Conservation (phyloP, 2,113 vertebrate genomes). For the Lampris megalopsis region DNA sequence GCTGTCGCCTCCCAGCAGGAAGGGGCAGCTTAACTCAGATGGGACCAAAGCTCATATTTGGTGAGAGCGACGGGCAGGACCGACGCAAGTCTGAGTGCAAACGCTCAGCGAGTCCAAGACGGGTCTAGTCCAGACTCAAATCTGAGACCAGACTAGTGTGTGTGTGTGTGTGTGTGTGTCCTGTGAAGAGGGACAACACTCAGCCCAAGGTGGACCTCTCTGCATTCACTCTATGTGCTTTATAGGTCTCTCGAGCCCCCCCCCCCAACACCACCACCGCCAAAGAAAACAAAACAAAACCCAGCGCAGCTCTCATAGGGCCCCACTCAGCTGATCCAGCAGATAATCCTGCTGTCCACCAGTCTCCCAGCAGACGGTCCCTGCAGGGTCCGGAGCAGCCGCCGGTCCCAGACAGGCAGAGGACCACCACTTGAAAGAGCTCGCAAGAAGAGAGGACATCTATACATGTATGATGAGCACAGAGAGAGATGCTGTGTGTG, state of each 20-base stretch:
- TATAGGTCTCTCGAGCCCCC: background rate
- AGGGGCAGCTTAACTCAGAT: no score
- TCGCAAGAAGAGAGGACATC: conserved; percentile 24
- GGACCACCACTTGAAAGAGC: conserved; percentile 39
- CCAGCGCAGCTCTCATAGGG: conserved; percentile 32
- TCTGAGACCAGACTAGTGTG: no score
- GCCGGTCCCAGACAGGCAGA: conserved; percentile 22
- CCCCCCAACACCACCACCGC: background rate
- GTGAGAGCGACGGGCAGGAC: no score
- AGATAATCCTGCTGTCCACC: conserved; percentile 68
- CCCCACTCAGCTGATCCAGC: conserved; percentile 42
- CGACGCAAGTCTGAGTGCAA: no score
- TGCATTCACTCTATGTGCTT: background rate
- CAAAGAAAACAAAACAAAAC: conserved; percentile 7
- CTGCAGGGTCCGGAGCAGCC: conserved; percentile 31
- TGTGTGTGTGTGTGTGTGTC: conserved; percentile 31
- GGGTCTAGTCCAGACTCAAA: no score
- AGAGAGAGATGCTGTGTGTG: no score
- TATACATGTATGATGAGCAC: no score
- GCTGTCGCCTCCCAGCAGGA: no score
- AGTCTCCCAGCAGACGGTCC: conserved; percentile 46
- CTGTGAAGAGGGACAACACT: background rate
- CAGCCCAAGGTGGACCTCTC: background rate
- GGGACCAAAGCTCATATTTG: no score
- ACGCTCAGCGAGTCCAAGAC: no score